A percentile compares a stretch with the other conserved stretches of the same genome.
Conservation (phyloP, 2,113 vertebrate species). For the Brachypodius melanocephalos region DNA sequence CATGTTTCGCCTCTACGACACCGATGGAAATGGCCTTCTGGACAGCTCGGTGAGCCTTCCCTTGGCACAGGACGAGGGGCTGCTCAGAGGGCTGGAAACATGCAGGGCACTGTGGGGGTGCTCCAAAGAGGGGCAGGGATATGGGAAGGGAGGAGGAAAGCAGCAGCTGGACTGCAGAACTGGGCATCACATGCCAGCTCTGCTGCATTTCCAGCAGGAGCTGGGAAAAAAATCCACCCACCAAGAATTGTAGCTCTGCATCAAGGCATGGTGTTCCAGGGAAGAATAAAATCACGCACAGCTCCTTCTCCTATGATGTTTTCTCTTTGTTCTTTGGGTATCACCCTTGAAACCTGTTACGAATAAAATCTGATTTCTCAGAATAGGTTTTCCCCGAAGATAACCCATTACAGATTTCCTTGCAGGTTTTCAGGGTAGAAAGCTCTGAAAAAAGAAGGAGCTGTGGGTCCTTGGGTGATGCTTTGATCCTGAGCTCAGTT, state of each 20-base stretch:
- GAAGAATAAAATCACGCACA: not conserved
- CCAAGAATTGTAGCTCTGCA: not conserved
- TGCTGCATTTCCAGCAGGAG: not conserved
- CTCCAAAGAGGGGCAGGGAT: not conserved
- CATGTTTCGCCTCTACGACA: conserved; percentile 95
- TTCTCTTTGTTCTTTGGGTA: not conserved
- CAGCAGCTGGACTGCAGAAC: not conserved
- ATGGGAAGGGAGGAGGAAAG: not conserved
- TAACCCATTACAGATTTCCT: not conserved
- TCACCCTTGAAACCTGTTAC: not conserved
- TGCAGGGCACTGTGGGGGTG: accelerated
- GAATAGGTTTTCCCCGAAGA: not conserved
- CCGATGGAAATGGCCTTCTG: conserved; percentile 88
- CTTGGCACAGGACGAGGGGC: not conserved
- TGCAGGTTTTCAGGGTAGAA: not conserved
- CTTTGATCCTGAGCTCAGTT: conserved; percentile 83
- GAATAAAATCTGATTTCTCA: not conserved
- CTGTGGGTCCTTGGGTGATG: not conserved
- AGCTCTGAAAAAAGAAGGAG: not conserved
- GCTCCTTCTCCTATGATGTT: not conserved
- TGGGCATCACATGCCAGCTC: not conserved
- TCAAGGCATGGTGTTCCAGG: not conserved
- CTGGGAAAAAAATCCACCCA: not conserved
- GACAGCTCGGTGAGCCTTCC: conserved; percentile 86
- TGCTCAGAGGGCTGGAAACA: accelerated